Conservation (phyloP, 2,888 invertebrate genomes). For the Lasioglossum lativentre region DNA sequence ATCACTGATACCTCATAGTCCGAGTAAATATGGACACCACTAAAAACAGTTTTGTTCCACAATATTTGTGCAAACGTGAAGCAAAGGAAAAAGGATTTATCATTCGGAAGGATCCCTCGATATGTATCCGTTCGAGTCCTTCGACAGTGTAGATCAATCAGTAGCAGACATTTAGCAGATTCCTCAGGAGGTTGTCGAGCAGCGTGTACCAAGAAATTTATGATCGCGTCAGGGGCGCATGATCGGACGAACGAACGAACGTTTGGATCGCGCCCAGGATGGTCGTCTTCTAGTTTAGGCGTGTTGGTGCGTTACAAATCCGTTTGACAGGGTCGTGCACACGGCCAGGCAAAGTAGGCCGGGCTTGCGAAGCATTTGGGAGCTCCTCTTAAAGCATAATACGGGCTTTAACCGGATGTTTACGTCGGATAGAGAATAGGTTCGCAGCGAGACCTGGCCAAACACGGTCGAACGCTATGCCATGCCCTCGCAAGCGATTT, state of each 20-base stretch:
- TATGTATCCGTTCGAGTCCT: neutral
- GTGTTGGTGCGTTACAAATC: conserved; percentile 10
- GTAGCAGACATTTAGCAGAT: neutral
- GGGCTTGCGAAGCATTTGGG: conserved; percentile 11
- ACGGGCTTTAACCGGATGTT: conserved; percentile 49
- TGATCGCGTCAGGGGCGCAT: conserved; percentile 26
- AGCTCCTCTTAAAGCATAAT: conserved; percentile 37
- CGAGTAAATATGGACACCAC: too few relatives aligned
- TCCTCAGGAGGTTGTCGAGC: conserved; percentile 6
- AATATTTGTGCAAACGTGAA: neutral
- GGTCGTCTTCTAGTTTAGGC: conserved; percentile 21
- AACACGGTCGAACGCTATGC: conserved; percentile 29
- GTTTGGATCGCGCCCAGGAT: conserved; percentile 31
- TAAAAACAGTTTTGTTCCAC: too few relatives aligned
- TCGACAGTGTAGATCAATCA: neutral
- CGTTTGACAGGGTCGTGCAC: neutral
- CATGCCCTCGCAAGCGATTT: conserved; percentile 53
- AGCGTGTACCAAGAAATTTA: conserved; percentile 19
- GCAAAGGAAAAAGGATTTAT: neutral
- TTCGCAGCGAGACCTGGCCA: conserved; percentile 30
- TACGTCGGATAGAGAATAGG: conserved; percentile 41
- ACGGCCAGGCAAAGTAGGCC: conserved; percentile 10
- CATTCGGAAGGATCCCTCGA: neutral
- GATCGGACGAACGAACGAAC: conserved; percentile 15
- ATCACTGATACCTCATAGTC: too few relatives aligned